Conservation (phyloP, 2,113 vertebrate species). For the Lanius collurio region DNA sequence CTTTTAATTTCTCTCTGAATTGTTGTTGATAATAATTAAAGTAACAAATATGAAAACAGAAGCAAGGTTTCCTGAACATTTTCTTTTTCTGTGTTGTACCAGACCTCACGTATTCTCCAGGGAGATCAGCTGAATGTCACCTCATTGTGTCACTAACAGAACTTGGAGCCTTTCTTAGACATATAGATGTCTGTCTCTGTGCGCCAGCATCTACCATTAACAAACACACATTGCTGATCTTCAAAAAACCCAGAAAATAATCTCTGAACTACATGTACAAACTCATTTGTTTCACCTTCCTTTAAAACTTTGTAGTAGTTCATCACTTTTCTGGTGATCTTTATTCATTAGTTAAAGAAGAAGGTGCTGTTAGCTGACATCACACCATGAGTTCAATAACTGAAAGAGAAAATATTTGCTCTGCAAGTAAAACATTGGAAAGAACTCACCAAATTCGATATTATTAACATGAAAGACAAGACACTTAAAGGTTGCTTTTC, state of each 20-base stretch:
- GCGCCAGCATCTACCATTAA: not conserved
- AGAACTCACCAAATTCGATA: slow-evolving; percentile 56
- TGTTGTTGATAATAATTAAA: not conserved
- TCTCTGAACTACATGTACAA: not conserved
- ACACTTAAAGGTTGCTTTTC: slow-evolving; percentile 55
- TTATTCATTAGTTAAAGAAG: slow-evolving; percentile 42
- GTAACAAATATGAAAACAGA: not conserved
- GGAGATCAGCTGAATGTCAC: not conserved
- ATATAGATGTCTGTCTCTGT: not conserved
- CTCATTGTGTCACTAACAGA: not conserved
- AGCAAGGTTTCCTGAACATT: not conserved
- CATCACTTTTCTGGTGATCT: slow-evolving; percentile 33
- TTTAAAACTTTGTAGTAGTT: slow-evolving; percentile 35
- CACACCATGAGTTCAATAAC: slow-evolving; percentile 47
- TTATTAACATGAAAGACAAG: slow-evolving; percentile 64
- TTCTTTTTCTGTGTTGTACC: not conserved
- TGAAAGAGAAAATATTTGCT: slow-evolving; percentile 65
- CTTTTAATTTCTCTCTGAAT: not conserved
- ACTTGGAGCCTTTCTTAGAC: not conserved
- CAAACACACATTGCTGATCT: not conserved
- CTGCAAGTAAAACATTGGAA: slow-evolving; percentile 60
- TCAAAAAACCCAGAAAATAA: not conserved
- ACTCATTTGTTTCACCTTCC: not conserved
- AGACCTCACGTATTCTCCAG: not conserved
- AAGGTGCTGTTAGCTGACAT: slow-evolving; percentile 48